phyloP scores from a whole-genome alignment of 2,888 invertebrate species.

The Polydesmus complanatus region DNA sequence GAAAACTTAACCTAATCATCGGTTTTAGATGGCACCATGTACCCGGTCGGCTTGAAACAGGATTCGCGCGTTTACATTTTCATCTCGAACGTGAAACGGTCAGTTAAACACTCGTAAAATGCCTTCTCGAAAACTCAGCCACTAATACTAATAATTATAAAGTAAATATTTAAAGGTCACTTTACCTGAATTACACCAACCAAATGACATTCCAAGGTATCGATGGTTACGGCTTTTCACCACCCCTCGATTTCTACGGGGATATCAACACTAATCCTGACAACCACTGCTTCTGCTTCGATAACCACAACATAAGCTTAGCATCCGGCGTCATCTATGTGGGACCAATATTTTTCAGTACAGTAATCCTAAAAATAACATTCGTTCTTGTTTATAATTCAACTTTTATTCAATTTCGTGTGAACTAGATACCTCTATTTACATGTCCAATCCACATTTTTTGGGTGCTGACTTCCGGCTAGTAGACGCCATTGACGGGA shows the following conservation, averaged over 20 bases:
- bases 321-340: background rate
- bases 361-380: background rate
- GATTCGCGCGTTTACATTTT: background rate
- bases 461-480: background rate
- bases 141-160: too few species aligned
- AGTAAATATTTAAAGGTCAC: background rate
- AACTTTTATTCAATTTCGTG: too few species aligned
- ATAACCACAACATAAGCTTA: background rate
- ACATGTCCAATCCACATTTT: conserved; percentile 4
- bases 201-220: background rate
- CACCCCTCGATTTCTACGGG: background rate
- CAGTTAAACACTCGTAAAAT: too few species aligned
- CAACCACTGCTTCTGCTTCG: background rate
- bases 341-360: background rate
- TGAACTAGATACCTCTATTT: background rate
- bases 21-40: background rate
- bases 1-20: too few species aligned
- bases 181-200: background rate
- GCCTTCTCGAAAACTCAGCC: too few species aligned
- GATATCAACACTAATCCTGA: background rate
- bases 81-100: background rate
- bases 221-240: background rate
- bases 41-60: background rate
- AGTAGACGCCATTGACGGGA: conserved; percentile 6
- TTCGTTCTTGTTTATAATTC: too few species aligned